Percentiles rank a stretch among this genome's conserved stretches.
These are phyloP conservation scores for Brachypodius melanocephalos DNA, from an alignment of 2,113 vertebrate species.

Conservation along the genomic window DNA sequence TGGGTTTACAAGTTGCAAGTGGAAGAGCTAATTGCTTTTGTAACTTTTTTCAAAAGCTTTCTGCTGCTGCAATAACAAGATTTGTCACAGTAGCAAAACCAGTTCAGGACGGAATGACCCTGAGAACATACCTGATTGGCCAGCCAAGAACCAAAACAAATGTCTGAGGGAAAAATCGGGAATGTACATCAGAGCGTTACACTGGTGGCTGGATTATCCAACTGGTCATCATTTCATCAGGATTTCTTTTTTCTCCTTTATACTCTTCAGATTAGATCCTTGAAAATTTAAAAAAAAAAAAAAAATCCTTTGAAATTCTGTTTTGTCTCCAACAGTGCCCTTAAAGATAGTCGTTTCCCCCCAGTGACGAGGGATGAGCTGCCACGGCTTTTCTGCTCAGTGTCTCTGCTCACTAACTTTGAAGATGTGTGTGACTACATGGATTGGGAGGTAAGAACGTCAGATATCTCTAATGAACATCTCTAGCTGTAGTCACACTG, in stretches of 20 bases:
- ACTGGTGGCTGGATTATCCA: neutral
- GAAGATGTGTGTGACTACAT: constrained; percentile 99
- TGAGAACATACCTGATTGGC: neutral
- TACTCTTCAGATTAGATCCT: constrained; percentile 13
- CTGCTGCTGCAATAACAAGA: neutral
- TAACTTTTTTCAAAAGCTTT: neutral
- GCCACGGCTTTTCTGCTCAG: constrained; percentile 99
- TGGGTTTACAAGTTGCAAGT: neutral
- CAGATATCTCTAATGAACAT: neutral
- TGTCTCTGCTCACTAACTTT: constrained; percentile 99
- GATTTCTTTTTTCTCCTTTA: neutral
- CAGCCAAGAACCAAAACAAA: neutral
- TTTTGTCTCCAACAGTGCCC: constrained; percentile 88
- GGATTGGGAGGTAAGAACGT: constrained; percentile 96
- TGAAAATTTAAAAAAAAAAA: neutral
- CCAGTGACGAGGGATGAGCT: constrained; percentile 99
- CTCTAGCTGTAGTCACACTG: neutral
- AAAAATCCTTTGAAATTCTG: constrained; percentile 58
- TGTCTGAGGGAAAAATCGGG: neutral
- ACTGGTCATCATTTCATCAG: neutral
- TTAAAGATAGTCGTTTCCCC: constrained; percentile 99
- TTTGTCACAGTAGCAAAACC: neutral
- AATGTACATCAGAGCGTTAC: neutral
- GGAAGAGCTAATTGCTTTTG: neutral
- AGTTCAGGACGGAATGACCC: neutral